These are phyloP conservation scores for Ictidomys tridecemlineatus DNA, from an alignment of 2,113 vertebrate species.

Conservation along the genomic window DNA sequence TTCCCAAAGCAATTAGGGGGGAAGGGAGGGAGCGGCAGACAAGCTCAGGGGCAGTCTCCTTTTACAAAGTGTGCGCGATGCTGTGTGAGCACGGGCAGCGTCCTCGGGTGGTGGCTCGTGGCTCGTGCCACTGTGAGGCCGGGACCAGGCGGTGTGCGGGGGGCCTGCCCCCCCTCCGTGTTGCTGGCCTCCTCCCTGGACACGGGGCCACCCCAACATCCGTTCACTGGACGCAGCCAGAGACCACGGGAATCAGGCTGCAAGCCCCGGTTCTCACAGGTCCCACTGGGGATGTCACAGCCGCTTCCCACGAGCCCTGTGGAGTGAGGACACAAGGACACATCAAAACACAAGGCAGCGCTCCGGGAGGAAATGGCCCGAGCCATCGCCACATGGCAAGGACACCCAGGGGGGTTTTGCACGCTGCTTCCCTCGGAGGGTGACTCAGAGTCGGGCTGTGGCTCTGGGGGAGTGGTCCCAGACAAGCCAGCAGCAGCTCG, in stretches of 20 bases:
- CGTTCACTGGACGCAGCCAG: fast-evolving
- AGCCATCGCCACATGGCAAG: conserved; percentile 24
- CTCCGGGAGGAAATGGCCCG: conserved; percentile 44
- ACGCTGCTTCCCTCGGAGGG: neutral
- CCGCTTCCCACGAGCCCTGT: neutral
- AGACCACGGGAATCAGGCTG: neutral
- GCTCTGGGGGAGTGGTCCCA: conserved; percentile 72
- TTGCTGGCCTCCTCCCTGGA: neutral
- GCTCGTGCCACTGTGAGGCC: neutral
- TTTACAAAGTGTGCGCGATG: neutral
- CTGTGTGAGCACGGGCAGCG: neutral
- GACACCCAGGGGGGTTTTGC: conserved; percentile 39
- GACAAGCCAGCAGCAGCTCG: conserved; percentile 83
- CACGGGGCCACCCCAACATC: neutral
- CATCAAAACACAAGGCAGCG: neutral
- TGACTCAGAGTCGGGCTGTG: conserved; percentile 47
- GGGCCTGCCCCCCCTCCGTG: fast-evolving
- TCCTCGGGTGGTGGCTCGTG: fast-evolving
- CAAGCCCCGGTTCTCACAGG: neutral
- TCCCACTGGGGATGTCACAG: neutral
- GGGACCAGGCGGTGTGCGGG: too few relatives aligned
- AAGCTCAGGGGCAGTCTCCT: neutral
- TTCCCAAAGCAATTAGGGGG: neutral
- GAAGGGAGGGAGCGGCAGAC: neutral
- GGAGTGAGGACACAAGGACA: neutral